Percentiles rank a stretch among this genome's conserved stretches.
Conservation (phyloP, 2,888 invertebrate genomes). For the Drosophila setosimentum region DNA sequence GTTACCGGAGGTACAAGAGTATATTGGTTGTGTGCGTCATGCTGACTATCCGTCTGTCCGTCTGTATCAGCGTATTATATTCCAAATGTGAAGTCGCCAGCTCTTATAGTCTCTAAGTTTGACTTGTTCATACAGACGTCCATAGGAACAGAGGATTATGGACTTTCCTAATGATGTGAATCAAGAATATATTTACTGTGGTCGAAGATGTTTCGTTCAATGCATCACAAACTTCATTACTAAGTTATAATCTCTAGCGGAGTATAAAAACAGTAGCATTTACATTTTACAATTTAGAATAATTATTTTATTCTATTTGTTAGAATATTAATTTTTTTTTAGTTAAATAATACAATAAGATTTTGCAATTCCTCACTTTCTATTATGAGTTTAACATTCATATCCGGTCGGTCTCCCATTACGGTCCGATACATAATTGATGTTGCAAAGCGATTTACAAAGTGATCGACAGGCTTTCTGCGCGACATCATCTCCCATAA, state of each 20-base stretch:
- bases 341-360: not conserved
- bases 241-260: not conserved
- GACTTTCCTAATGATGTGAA: not conserved
- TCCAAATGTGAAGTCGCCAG: not conserved
- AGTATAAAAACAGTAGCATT: not conserved
- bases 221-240: not conserved
- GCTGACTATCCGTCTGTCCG: not conserved
- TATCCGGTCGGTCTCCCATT: not conserved
- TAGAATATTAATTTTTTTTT: not conserved
- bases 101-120: not conserved
- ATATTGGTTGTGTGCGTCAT: not conserved
- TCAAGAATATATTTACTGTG: not conserved
- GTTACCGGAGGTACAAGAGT: not conserved
- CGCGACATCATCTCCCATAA: not conserved
- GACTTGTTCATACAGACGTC: not conserved
- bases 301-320: not conserved
- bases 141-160: not conserved
- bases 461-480: not conserved
- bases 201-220: not conserved
- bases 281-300: not conserved
- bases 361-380: not conserved
- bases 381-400: not conserved
- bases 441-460: fast-evolving
- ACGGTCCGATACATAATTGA: not conserved
- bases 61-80: not conserved